Conservation (phyloP, 1,140 invertebrate species). For the Mercenaria mercenaria region DNA sequence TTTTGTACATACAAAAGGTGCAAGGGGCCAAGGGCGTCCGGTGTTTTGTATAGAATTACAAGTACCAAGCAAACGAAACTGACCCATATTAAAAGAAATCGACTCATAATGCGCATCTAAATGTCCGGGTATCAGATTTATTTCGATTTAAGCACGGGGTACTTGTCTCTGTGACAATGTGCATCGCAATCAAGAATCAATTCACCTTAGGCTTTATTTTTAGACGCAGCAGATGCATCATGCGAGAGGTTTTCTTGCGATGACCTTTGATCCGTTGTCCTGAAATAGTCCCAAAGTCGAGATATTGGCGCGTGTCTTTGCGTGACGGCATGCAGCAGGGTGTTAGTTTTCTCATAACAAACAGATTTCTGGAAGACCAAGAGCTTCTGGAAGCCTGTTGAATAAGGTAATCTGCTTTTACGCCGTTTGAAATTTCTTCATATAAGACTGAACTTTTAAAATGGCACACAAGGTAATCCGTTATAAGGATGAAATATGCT, state of each 20-base stretch:
- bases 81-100: conserved; percentile 12
- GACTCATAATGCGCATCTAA: conserved; percentile 31
- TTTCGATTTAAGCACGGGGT: conserved; percentile 56
- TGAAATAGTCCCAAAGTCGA: neutral
- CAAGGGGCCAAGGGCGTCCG: conserved; percentile 55
- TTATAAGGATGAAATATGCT: too few species aligned
- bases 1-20: conserved; percentile 48
- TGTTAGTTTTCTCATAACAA: neutral
- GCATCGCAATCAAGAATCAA: conserved; percentile 48
- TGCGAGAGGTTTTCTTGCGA: neutral
- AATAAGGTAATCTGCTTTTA: too few species aligned
- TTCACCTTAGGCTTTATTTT: conserved; percentile 21
- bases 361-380: neutral
- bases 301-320: conserved; percentile 18
- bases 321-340: neutral
- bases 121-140: conserved; percentile 59
- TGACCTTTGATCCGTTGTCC: conserved; percentile 56
- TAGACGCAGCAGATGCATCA: conserved; percentile 47
- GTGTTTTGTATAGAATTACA: conserved; percentile 59
- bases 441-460: too few species aligned
- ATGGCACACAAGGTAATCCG: too few species aligned
- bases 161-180: conserved; percentile 39
- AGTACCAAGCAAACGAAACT: neutral
- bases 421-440: too few species aligned
- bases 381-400: too few species aligned